Conservation (phyloP, 2,888 invertebrate genomes). For the Machimus atricapillus region DNA sequence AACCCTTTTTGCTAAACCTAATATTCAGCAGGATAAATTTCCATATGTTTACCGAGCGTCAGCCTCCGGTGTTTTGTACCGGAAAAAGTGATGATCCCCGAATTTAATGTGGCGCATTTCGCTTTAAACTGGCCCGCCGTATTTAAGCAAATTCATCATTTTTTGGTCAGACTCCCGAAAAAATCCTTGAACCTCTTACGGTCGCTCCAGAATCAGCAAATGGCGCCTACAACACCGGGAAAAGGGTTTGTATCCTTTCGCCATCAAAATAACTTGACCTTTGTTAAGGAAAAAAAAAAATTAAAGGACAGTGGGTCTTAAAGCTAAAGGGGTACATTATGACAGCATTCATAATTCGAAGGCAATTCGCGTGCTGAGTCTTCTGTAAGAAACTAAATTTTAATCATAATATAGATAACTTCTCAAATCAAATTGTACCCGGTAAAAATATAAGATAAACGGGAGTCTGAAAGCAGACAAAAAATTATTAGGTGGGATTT, state of each 20-base stretch:
- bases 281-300: neutral
- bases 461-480: too few species aligned
- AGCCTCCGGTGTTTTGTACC: neutral
- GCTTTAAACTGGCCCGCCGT: neutral
- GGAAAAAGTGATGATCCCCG: neutral
- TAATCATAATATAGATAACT: too few species aligned
- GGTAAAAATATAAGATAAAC: too few species aligned
- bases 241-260: neutral
- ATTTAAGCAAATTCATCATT: neutral
- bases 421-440: too few species aligned
- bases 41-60: neutral
- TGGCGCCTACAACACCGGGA: neutral
- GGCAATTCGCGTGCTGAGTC: too few species aligned
- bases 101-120: neutral
- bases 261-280: too few species aligned
- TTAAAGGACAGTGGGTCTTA: neutral
- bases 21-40: neutral
- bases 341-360: neutral
- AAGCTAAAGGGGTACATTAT: neutral
- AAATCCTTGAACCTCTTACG: neutral
- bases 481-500: too few species aligned
- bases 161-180: neutral
- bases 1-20: neutral
- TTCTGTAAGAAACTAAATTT: too few species aligned
- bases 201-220: neutral